Evolutionary conservation across 2,797 vertebrate species (phyloP).

Genomic region (Pantherophis vulpinus): DNA sequence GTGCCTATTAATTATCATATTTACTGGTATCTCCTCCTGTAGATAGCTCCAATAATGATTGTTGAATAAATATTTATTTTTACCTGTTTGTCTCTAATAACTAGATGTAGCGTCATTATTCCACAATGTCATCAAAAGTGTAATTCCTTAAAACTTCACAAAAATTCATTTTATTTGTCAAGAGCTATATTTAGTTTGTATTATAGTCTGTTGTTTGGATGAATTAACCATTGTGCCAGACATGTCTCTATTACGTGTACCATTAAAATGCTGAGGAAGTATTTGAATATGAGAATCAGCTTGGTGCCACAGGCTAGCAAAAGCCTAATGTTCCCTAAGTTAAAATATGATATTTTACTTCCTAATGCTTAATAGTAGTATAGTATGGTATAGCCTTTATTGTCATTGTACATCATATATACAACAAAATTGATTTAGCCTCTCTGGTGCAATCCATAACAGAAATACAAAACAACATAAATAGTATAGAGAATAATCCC

Average conservation of each 20-base stretch:
- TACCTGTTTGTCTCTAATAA: not conserved
- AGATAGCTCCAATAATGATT: not conserved
- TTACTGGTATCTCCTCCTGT: not conserved
- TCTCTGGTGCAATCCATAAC: no score
- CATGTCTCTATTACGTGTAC: slow-evolving; percentile 28
- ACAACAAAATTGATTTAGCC: no score
- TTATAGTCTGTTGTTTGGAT: slow-evolving; percentile 40
- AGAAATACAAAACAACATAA: no score
- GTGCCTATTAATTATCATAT: not conserved
- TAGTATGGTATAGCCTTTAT: no score
- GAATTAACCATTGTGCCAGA: slow-evolving; percentile 45
- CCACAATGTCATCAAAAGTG: slow-evolving; percentile 39
- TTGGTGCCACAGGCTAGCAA: slow-evolving; percentile 19
- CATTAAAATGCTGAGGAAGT: slow-evolving; percentile 39
- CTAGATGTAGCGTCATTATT: not conserved
- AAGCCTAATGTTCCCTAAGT: not conserved
- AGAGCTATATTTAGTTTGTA: slow-evolving; percentile 50
- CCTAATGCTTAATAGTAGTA: not conserved
- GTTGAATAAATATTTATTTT: not conserved
- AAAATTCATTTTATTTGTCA: slow-evolving; percentile 55
- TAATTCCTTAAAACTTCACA: slow-evolving; percentile 55
- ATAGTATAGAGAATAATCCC: no score
- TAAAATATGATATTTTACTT: not conserved
- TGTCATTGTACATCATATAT: no score
- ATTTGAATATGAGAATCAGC: slow-evolving; percentile 23